phyloP scores from a whole-genome alignment of 2,113 vertebrate genomes.

The Panthera tigris region DNA sequence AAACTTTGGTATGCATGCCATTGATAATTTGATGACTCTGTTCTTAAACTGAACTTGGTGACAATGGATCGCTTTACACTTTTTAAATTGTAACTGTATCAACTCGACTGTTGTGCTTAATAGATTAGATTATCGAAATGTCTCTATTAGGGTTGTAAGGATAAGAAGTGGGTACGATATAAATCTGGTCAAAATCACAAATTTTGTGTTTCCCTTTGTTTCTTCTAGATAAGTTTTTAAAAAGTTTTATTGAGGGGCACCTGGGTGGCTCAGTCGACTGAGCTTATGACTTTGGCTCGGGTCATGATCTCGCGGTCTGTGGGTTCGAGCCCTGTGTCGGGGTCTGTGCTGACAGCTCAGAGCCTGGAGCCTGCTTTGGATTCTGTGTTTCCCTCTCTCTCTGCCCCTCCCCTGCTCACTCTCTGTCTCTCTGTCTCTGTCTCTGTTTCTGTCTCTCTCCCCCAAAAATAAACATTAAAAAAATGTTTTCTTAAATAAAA shows the following conservation, averaged over 20 bases:
- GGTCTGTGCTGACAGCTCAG: too few species aligned
- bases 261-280: too few species aligned
- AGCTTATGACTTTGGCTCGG: too few species aligned
- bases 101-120: not conserved
- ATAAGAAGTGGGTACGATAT: not conserved
- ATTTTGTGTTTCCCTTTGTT: not conserved
- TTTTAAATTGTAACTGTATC: not conserved
- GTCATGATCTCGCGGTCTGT: too few species aligned
- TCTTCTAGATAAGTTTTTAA: not conserved
- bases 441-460: too few species aligned
- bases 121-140: not conserved
- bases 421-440: too few species aligned
- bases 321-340: too few species aligned
- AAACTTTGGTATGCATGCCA: not conserved
- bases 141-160: not conserved
- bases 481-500: not conserved
- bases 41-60: not conserved
- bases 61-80: not conserved
- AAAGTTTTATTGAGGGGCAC: not conserved
- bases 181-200: not conserved
- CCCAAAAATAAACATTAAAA: too few species aligned
- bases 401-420: too few species aligned
- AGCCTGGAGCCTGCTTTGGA: too few species aligned
- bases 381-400: too few species aligned
- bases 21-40: not conserved